Evolutionary conservation across 2,113 vertebrate species (phyloP).

Genomic region (Todiramphus saurophagus): DNA sequence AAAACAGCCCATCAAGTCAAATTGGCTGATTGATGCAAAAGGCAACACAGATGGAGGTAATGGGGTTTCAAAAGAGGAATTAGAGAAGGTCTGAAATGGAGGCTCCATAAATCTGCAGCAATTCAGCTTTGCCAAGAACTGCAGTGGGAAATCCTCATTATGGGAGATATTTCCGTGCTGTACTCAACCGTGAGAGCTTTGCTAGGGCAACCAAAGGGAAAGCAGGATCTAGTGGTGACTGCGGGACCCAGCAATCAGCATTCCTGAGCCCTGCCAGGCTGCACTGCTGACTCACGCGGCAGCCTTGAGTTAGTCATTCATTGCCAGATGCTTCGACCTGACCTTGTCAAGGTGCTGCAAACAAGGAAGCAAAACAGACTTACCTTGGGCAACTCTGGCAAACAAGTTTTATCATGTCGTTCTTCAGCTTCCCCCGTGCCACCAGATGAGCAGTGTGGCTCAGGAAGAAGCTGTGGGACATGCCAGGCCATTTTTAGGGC

Average conservation of each 20-base stretch:
- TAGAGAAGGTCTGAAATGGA: neutral
- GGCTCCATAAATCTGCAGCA: neutral
- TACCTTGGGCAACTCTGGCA: constrained; percentile 17
- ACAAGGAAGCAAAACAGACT: constrained; percentile 51
- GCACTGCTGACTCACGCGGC: constrained; percentile 28
- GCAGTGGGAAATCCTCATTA: constrained; percentile 27
- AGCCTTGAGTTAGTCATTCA: constrained; percentile 35
- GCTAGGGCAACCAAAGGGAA: neutral
- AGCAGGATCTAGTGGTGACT: neutral
- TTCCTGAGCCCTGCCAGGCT: constrained; percentile 36
- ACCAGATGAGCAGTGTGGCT: neutral
- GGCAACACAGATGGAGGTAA: constrained; percentile 53
- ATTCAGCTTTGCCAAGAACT: constrained; percentile 26
- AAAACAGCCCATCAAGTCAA: constrained; percentile 42
- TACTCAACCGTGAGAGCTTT: neutral
- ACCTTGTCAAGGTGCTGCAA: constrained; percentile 38
- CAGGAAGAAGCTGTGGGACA: neutral
- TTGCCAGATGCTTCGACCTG: constrained; percentile 44
- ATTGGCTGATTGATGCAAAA: constrained; percentile 44
- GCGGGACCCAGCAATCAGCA: constrained; percentile 7
- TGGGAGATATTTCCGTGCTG: neutral
- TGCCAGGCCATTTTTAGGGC: neutral
- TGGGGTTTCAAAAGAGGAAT: constrained; percentile 50
- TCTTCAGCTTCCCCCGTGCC: neutral
- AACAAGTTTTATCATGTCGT: neutral